Evolutionary conservation across 2,888 invertebrate species (phyloP).

Genomic region (Noctua pronuba): DNA sequence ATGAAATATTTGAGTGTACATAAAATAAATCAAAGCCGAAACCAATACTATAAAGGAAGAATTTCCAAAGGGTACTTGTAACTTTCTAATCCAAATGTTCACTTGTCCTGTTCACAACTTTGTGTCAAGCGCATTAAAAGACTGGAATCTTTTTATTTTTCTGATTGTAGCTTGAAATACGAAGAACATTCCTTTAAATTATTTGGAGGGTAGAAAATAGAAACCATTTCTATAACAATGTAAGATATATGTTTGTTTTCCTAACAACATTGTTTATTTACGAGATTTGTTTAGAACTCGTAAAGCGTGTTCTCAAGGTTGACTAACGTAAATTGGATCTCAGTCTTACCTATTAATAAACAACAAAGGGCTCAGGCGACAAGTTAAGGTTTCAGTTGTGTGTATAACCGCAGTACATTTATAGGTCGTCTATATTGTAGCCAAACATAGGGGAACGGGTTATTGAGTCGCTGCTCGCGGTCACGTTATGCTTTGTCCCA

Average conservation of each 20-base stretch:
- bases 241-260: slow-evolving; percentile 21
- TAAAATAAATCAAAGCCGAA: slow-evolving; percentile 35
- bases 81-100: slow-evolving; percentile 25
- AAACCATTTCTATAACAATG: slow-evolving; percentile 4
- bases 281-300: slow-evolving; percentile 45
- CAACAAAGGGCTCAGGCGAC: slow-evolving; percentile 63
- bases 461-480: slow-evolving; percentile 13
- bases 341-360: slow-evolving; percentile 70
- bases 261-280: slow-evolving; percentile 39
- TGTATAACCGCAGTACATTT: slow-evolving; percentile 36
- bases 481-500: slow-evolving; percentile 1
- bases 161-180: slow-evolving; percentile 7
- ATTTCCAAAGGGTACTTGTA: slow-evolving; percentile 7
- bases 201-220: neutral
- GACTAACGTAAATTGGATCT: slow-evolving; percentile 74
- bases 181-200: slow-evolving; percentile 2
- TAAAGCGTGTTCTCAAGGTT: slow-evolving; percentile 55
- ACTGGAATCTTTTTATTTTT: slow-evolving; percentile 9
- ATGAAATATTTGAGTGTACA: slow-evolving; percentile 37
- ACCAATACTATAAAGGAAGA: slow-evolving; percentile 10
- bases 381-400: slow-evolving; percentile 67
- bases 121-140: slow-evolving; percentile 13
- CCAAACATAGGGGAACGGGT: slow-evolving; percentile 26
- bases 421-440: slow-evolving; percentile 46
- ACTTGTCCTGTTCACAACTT: slow-evolving; percentile 28